phyloP scores from a whole-genome alignment of 1,140 invertebrate species.

The Epicauta chinensis region DNA sequence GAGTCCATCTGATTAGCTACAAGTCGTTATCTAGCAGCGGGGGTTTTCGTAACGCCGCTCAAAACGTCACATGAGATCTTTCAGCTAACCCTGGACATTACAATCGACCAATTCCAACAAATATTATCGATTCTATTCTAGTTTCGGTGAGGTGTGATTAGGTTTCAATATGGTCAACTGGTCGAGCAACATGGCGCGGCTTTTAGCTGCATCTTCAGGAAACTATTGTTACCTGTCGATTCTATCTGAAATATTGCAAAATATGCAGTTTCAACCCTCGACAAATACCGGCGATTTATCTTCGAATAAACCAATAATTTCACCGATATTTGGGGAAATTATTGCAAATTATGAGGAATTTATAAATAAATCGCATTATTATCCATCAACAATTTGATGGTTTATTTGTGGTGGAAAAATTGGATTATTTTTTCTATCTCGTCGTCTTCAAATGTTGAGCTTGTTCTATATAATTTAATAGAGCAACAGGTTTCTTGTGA shows the following conservation, averaged over 20 bases:
- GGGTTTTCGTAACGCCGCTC: conserved; percentile 27
- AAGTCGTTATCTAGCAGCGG: conserved; percentile 32
- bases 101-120: conserved; percentile 11
- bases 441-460: too few species aligned
- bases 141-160: conserved; percentile 15
- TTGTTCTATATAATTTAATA: conserved; percentile 10
- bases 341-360: neutral
- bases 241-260: conserved; percentile 32
- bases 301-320: too few species aligned
- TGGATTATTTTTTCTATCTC: too few species aligned
- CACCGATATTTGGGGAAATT: conserved; percentile 9
- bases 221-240: conserved; percentile 35
- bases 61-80: conserved; percentile 32
- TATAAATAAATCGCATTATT: neutral
- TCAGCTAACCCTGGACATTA: conserved; percentile 33
- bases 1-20: conserved; percentile 30
- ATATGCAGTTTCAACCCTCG: conserved; percentile 26
- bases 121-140: neutral
- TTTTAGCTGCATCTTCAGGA: conserved; percentile 32
- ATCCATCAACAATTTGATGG: too few species aligned
- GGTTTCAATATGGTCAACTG: conserved; percentile 4
- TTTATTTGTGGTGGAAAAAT: too few species aligned
- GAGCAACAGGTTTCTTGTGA: conserved; percentile 15
- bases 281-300: conserved; percentile 7
- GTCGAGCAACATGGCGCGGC: conserved; percentile 24